These are phyloP conservation scores for Caerostris extrusa DNA, from an alignment of 1,140 invertebrate genomes.

Conservation along the genomic window DNA sequence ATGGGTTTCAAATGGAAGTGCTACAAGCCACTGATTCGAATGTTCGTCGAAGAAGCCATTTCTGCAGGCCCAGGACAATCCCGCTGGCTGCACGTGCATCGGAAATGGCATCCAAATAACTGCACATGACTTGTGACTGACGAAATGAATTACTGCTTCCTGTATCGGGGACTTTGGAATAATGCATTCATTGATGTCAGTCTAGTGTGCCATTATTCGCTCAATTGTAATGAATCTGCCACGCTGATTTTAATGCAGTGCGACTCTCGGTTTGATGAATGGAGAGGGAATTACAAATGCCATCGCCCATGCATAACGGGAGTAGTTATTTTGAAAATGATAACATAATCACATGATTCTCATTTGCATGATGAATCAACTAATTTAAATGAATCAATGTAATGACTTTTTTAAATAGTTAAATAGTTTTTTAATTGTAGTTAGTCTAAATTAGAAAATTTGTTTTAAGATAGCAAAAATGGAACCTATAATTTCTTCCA, in stretches of 20 bases:
- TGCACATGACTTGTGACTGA: background rate
- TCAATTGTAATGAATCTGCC: constrained; percentile 7
- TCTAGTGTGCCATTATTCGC: background rate
- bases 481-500: too few relatives aligned
- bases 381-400: too few relatives aligned
- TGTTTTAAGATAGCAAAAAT: too few relatives aligned
- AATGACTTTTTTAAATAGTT: too few relatives aligned
- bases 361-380: too few relatives aligned
- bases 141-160: constrained; percentile 9
- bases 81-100: background rate
- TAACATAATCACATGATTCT: too few relatives aligned
- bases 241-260: background rate
- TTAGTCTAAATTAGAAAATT: too few relatives aligned
- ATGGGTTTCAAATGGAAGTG: constrained; percentile 12
- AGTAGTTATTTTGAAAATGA: too few relatives aligned
- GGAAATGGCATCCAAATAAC: constrained; percentile 11
- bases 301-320: background rate
- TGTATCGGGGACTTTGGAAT: background rate
- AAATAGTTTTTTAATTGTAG: too few relatives aligned
- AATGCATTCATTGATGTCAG: constrained; percentile 36
- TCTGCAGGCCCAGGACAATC: background rate
- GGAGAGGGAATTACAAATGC: background rate
- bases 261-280: background rate
- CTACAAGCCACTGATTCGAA: background rate
- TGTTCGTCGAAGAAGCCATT: background rate